phyloP scores from a whole-genome alignment of 2,113 vertebrate species.

The Plecotus auritus region DNA sequence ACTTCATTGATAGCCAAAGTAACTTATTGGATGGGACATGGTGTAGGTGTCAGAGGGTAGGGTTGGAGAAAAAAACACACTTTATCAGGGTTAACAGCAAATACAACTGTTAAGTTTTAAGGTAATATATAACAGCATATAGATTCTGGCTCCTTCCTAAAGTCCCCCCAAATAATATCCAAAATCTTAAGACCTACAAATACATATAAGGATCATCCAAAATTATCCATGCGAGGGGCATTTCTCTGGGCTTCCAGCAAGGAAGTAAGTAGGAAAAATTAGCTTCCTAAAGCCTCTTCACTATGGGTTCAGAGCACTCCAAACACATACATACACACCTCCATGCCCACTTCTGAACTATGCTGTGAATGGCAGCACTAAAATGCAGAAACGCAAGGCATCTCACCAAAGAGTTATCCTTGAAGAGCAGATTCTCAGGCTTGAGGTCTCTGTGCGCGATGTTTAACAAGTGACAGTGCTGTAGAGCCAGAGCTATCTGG shows the following conservation, averaged over 20 bases:
- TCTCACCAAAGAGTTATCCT: conserved; percentile 98
- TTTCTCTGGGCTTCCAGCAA: neutral
- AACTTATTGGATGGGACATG: neutral
- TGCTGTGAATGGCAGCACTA: neutral
- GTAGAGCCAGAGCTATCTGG: conserved; percentile 96
- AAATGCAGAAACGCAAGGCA: conserved; percentile 8
- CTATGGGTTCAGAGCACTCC: neutral
- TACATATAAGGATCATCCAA: neutral
- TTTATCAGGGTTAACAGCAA: neutral
- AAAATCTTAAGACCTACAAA: neutral
- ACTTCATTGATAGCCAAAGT: neutral
- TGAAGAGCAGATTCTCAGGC: conserved; percentile 99
- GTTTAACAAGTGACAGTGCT: conserved; percentile 98
- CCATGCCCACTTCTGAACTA: neutral
- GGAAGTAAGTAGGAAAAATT: neutral
- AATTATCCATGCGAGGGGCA: neutral
- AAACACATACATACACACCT: neutral
- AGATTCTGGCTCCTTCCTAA: neutral
- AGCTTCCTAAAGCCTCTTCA: neutral
- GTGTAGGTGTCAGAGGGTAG: neutral
- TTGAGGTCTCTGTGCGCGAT: conserved; percentile 99
- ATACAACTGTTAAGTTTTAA: neutral
- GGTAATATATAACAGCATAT: neutral
- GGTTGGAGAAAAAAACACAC: neutral
- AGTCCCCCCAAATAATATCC: neutral